These are phyloP conservation scores for Schizothorax lantsangensis DNA, from an alignment of 2,797 vertebrate species.

Conservation along the genomic window DNA sequence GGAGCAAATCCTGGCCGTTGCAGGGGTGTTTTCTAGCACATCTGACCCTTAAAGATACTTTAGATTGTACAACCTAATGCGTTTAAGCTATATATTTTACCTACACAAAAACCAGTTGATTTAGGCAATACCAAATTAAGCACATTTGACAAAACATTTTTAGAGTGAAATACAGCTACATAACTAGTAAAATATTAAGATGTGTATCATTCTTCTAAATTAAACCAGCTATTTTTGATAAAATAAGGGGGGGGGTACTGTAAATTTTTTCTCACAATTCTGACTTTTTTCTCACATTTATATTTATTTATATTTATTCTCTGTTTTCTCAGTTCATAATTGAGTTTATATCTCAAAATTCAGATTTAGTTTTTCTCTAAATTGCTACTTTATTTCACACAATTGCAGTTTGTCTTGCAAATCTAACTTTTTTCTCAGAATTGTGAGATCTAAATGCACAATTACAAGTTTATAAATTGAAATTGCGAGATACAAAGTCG, in stretches of 20 bases:
- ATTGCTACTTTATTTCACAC: too few relatives aligned
- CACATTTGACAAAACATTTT: neutral
- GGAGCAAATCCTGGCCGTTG: neutral
- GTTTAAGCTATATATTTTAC: neutral
- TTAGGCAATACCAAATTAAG: neutral
- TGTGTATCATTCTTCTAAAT: neutral
- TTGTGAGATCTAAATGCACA: too few relatives aligned
- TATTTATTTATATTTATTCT: too few relatives aligned
- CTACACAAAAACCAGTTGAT: neutral
- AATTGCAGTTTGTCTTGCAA: neutral
- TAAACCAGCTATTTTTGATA: neutral
- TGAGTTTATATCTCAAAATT: too few relatives aligned
- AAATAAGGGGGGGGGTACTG: neutral
- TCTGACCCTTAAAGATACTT: neutral
- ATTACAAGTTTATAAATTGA: too few relatives aligned
- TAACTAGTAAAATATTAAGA: neutral
- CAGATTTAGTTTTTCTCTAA: too few relatives aligned
- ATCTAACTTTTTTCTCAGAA: too few relatives aligned
- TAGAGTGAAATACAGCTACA: neutral
- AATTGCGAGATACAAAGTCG: too few relatives aligned
- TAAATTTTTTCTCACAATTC: too few relatives aligned
- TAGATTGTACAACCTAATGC: neutral
- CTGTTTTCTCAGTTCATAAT: too few relatives aligned
- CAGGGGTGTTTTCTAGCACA: neutral
- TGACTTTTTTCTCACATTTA: too few relatives aligned